Conservation (phyloP, 2,797 vertebrate species). For the Mallotus villosus region DNA sequence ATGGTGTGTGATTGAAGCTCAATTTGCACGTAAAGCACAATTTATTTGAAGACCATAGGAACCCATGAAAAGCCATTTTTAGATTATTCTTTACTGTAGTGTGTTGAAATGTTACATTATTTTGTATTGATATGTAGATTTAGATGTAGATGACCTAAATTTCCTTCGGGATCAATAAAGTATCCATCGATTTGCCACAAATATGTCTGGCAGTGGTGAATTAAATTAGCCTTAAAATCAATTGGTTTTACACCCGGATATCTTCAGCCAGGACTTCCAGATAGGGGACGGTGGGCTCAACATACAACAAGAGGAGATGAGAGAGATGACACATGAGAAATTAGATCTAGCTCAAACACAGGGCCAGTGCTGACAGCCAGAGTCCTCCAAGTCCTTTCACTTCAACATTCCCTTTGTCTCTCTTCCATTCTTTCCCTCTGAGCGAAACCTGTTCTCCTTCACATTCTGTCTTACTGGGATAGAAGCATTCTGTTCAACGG, state of each 20-base stretch:
- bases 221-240: background rate
- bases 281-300: background rate
- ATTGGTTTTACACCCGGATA: background rate
- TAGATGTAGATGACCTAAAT: no score
- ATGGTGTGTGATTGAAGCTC: background rate
- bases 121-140: background rate
- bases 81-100: no score
- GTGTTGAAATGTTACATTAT: no score
- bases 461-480: slow-evolving; percentile 53
- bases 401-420: slow-evolving; percentile 54
- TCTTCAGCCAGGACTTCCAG: background rate
- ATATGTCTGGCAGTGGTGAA: background rate
- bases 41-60: no score
- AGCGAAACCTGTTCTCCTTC: slow-evolving; percentile 74
- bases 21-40: no score
- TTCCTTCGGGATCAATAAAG: no score
- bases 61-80: no score
- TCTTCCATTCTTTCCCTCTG: slow-evolving; percentile 54
- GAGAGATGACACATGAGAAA: slow-evolving; percentile 73
- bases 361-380: slow-evolving; percentile 70
- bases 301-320: slow-evolving; percentile 57
- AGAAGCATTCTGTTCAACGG: slow-evolving; percentile 64
- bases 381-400: slow-evolving; percentile 70
- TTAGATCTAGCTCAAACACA: slow-evolving; percentile 71
- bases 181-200: no score